phyloP scores from a whole-genome alignment of 2,113 vertebrate species.

The Ondatra zibethicus region DNA sequence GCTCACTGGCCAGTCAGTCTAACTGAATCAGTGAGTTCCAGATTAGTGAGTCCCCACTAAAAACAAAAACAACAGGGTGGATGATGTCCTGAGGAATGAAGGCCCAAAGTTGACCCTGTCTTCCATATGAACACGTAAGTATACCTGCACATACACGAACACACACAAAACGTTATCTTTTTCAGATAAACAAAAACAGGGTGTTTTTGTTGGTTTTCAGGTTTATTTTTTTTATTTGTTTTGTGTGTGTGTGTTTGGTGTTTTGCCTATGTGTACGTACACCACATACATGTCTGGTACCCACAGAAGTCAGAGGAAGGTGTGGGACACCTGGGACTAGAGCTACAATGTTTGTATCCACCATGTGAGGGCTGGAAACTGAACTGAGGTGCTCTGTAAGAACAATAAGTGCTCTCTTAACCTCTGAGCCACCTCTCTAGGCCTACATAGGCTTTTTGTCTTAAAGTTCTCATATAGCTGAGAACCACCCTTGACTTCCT shows the following conservation, averaged over 20 bases:
- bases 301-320: background rate
- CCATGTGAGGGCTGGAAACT: background rate
- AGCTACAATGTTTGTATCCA: background rate
- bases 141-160: background rate
- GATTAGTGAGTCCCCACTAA: too few species aligned
- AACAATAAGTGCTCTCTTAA: background rate
- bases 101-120: background rate
- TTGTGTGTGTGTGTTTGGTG: background rate
- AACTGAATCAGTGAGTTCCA: background rate
- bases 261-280: background rate
- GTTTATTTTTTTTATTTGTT: background rate
- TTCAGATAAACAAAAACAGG: too few species aligned
- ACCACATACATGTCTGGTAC: background rate
- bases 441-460: background rate
- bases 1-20: background rate
- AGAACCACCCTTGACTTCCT: background rate
- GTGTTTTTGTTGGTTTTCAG: background rate
- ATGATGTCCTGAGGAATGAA: background rate
- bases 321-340: background rate
- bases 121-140: background rate
- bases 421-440: background rate
- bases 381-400: background rate
- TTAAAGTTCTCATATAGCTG: background rate
- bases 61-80: background rate
- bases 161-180: background rate